Evolutionary conservation across 2,888 invertebrate species (phyloP), one percentile per base, ranked within the genome.

Genomic region (Heliothis peltigera): DNA sequence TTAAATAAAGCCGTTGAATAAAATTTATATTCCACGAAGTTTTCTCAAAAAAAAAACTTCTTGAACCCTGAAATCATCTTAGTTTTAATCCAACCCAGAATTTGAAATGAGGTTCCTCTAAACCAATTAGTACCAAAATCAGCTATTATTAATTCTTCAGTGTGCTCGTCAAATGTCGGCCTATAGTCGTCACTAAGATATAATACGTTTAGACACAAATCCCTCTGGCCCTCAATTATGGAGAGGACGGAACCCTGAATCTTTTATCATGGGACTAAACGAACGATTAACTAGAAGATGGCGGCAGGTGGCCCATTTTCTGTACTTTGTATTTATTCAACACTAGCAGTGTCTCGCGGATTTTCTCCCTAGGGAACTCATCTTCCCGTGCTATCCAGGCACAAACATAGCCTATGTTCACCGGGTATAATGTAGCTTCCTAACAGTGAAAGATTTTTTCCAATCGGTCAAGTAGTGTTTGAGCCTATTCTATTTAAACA

Each of bases 191-290:
- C 66, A 58, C 59, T 58, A 46, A 51, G 52, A 64, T 75, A 66
- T 67, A 74, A 80, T 61, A 65, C 58, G 43, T 49, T 49, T 49
- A 56, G 70, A 75, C 72, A 54, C 47, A 60, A 72, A 81, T 70
- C 77, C 77, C 71, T 66, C 58, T 32, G 51, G 58, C 58, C 54
- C 64, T 81, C 58, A 72, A 77, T 81, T 81, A 81, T 79, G 59
- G 61, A 76, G 25, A 51, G 43, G 66, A 59, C 62, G 60, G 44
- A 21, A 48, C 19, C n/a, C 17, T 75, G 64, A 75, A 79, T 80
- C 32, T 61, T 77, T 77, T 63, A 77, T 77, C 56, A 65, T 64
- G 58, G 52, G 32, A 47, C 63, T 79, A 71, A 70, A 25, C 61
- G 61, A 55, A 54, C 66, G 66, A 56, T 74, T 74, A 60, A 18